Evolutionary conservation across 2,888 invertebrate species (phyloP).

Genomic region (Drosophila colorata): DNA sequence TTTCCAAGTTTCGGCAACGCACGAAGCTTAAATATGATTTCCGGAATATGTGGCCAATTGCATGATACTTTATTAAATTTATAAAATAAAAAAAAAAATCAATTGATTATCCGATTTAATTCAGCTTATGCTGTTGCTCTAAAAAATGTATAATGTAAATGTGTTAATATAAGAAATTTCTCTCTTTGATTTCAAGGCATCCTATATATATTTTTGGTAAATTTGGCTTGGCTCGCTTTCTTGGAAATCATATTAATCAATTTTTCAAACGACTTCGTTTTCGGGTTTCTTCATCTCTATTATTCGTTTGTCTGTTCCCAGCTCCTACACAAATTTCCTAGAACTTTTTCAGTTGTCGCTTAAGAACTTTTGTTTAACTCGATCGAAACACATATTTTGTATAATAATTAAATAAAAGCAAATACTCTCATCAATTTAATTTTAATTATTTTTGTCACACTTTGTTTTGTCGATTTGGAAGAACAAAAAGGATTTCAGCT

Average conservation of each 20-base stretch:
- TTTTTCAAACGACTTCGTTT: constrained; percentile 13
- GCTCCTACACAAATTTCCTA: constrained; percentile 40
- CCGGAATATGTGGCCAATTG: constrained; percentile 49
- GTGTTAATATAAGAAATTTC: constrained; percentile 1
- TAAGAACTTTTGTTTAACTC: constrained; percentile 28
- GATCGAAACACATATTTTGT: constrained; percentile 59
- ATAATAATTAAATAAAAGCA: constrained; percentile 46
- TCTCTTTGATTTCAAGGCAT: too few relatives aligned
- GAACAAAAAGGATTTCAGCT: constrained; percentile 61
- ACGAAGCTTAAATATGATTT: constrained; percentile 57
- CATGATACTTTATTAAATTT: constrained; percentile 36
- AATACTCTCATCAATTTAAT: constrained; percentile 54
- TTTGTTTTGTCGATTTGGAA: constrained; percentile 67
- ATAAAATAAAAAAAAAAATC: constrained; percentile 4
- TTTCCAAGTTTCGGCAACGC: constrained; percentile 41
- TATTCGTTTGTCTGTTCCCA: constrained; percentile 62
- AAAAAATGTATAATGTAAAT: constrained; percentile 15
- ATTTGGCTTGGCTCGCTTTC: constrained; percentile 19
- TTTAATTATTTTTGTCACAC: constrained; percentile 69
- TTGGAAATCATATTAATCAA: constrained; percentile 51
- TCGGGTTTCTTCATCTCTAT: constrained; percentile 42
- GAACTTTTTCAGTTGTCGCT: constrained; percentile 35
- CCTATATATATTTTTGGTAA: too few relatives aligned
- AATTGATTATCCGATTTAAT: constrained; percentile 34
- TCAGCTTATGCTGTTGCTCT: constrained; percentile 1